phyloP scores from a whole-genome alignment of 2,888 invertebrate species.

The Leptopterna dolabrata region DNA sequence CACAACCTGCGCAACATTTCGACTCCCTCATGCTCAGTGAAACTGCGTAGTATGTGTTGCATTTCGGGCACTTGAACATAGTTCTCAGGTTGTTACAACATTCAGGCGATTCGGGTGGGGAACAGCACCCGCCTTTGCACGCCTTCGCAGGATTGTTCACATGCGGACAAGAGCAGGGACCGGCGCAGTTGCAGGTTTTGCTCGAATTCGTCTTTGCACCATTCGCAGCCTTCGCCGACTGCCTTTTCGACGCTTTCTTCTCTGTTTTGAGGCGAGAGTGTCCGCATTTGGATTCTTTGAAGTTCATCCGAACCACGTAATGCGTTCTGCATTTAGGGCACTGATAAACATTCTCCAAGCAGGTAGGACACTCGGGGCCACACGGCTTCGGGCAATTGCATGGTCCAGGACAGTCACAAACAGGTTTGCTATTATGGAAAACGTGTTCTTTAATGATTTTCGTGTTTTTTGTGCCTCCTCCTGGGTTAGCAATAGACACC shows the following conservation, averaged over 20 bases:
- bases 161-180: no score
- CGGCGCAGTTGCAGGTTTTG: no score
- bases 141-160: no score
- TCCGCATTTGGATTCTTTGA: background rate
- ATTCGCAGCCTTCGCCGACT: no score
- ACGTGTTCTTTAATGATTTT: no score
- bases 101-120: no score
- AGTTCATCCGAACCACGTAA: background rate
- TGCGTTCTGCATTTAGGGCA: constrained; percentile 1
- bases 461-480: background rate
- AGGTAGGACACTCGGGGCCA: background rate
- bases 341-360: background rate
- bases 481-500: background rate
- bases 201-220: no score
- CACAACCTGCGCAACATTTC: background rate
- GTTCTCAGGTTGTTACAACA: background rate
- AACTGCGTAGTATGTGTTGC: background rate
- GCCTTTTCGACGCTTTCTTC: no score
- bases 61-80: background rate
- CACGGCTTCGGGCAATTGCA: background rate
- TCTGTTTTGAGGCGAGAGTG: background rate
- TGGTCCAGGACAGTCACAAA: no score
- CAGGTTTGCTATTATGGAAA: no score
- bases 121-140: no score
- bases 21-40: background rate